These are phyloP conservation scores for Metallyticus violacea DNA, from an alignment of 2,888 invertebrate species.

Conservation along the genomic window DNA sequence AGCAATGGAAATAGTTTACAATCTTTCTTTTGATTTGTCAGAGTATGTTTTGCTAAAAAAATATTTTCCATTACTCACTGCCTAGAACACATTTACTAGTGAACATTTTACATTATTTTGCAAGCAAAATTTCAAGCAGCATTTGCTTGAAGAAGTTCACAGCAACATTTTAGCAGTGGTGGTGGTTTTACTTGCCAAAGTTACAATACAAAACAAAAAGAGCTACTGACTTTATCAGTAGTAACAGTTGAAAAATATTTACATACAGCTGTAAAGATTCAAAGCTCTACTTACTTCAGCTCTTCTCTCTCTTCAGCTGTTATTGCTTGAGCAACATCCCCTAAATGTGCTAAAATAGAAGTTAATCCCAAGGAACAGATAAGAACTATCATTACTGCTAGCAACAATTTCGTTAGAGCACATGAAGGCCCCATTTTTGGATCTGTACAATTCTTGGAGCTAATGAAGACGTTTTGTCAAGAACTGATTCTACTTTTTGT, in stretches of 20 bases:
- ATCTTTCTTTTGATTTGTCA: too few species aligned
- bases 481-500: background rate
- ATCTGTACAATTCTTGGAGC: background rate
- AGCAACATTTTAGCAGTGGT: too few species aligned
- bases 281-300: slow-evolving; percentile 56
- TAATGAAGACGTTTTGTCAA: slow-evolving; percentile 8
- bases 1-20: too few species aligned
- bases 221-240: background rate
- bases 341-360: slow-evolving; percentile 28
- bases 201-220: too few species aligned
- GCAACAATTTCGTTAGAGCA: background rate
- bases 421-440: slow-evolving; percentile 13
- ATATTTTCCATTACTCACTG: too few species aligned
- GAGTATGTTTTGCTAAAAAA: too few species aligned
- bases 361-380: slow-evolving; percentile 22
- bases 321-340: slow-evolving; percentile 49
- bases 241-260: background rate
- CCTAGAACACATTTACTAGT: too few species aligned
- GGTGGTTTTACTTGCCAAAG: too few species aligned
- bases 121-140: too few species aligned
- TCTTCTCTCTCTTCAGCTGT: slow-evolving; percentile 60
- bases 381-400: slow-evolving; percentile 19
- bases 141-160: too few species aligned
- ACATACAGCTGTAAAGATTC: background rate
- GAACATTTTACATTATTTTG: too few species aligned